A percentile compares a stretch with the other conserved stretches of the same genome.
phyloP scores from a whole-genome alignment of 2,797 vertebrate species.

The Pipistrellus pipistrellus region DNA sequence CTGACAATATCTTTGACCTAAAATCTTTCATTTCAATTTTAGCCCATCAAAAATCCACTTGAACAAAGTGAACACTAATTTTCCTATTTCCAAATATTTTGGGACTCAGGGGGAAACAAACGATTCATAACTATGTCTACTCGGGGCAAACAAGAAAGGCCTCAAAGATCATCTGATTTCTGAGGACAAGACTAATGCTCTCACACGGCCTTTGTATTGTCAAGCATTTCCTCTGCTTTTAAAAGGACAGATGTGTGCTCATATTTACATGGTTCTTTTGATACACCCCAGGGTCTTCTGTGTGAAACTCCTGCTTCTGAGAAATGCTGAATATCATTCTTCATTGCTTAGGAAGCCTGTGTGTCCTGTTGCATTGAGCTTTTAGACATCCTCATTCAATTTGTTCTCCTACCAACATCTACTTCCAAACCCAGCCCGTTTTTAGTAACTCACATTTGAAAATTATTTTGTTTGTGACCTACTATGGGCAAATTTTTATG shows the following conservation, averaged over 20 bases:
- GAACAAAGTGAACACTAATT: neutral
- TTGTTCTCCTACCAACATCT: neutral
- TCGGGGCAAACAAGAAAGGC: neutral
- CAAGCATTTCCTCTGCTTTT: constrained; percentile 7
- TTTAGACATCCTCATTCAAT: neutral
- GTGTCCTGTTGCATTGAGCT: constrained; percentile 40
- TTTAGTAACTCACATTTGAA: constrained; percentile 46
- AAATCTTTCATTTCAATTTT: constrained; percentile 56
- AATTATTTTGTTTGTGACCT: constrained; percentile 13
- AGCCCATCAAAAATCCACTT: constrained; percentile 24
- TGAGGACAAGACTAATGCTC: constrained; percentile 6
- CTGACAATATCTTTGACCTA: constrained; percentile 23
- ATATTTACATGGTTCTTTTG: constrained; percentile 32
- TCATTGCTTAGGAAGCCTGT: constrained; percentile 58
- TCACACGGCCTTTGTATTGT: constrained; percentile 35
- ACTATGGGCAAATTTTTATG: neutral
- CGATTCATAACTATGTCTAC: neutral
- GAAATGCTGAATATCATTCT: constrained; percentile 66
- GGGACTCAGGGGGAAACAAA: neutral
- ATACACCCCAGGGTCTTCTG: constrained; percentile 59
- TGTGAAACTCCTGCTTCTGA: constrained; percentile 59
- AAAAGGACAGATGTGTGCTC: neutral
- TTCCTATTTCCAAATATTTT: constrained; percentile 40
- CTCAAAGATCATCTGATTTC: constrained; percentile 7
- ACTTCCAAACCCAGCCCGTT: constrained; percentile 20